A percentile compares a stretch with the other conserved stretches of the same genome.
These are phyloP conservation scores for Anniella stebbinsi DNA, from an alignment of 2,797 vertebrate species.

Conservation along the genomic window DNA sequence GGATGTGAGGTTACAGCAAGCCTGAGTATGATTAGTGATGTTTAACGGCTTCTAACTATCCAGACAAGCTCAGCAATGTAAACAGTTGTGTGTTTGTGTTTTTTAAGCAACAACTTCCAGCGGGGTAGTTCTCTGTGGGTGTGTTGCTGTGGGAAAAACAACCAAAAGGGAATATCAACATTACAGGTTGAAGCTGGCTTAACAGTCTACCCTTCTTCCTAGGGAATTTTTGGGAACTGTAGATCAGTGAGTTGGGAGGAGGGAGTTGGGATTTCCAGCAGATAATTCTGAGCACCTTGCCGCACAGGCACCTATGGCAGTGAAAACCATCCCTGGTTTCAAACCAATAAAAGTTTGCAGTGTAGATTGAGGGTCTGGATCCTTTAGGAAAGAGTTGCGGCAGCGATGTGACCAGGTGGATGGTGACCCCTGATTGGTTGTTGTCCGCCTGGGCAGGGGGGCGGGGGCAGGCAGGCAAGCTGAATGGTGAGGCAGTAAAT, in stretches of 20 bases:
- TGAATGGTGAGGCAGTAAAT: too few species aligned
- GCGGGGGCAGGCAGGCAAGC: too few species aligned
- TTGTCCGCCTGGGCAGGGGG: background rate
- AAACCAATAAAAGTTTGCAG: background rate
- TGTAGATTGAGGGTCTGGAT: background rate
- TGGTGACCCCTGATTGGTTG: too few species aligned
- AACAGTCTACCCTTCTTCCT: background rate
- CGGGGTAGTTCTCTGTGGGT: background rate
- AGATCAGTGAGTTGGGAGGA: background rate
- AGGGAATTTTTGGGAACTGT: background rate
- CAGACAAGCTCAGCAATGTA: background rate
- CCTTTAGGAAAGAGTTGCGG: background rate
- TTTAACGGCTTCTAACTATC: slow-evolving; percentile 58
- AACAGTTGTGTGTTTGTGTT: accelerated
- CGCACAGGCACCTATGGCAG: background rate
- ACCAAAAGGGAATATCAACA: background rate
- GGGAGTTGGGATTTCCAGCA: background rate
- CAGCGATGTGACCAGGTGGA: too few species aligned
- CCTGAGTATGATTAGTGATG: slow-evolving; percentile 1
- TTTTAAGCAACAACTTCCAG: background rate
- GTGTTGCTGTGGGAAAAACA: background rate
- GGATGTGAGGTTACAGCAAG: slow-evolving; percentile 56
- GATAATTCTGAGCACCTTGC: background rate
- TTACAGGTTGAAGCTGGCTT: background rate
- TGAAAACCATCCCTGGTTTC: background rate